Conservation (phyloP, 1,140 invertebrate species). For the Drosophila lacteicornis region DNA sequence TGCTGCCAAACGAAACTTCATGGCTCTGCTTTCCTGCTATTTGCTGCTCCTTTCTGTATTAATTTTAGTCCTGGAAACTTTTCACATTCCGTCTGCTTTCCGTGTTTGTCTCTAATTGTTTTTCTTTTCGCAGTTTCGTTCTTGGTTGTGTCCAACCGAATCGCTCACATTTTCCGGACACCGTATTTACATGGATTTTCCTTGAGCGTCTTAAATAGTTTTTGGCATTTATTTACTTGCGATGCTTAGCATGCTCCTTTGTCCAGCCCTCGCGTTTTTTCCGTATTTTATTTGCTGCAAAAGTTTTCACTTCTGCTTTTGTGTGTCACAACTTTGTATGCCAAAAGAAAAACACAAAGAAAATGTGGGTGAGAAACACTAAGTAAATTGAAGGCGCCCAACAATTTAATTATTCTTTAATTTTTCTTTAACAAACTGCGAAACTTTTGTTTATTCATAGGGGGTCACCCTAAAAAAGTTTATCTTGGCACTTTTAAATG, state of each 20-base stretch:
- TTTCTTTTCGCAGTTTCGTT: slow-evolving; percentile 51
- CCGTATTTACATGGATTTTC: slow-evolving; percentile 48
- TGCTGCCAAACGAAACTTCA: slow-evolving; percentile 72
- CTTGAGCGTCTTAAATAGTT: slow-evolving; percentile 46
- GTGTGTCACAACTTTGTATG: slow-evolving; percentile 24
- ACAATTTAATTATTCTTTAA: slow-evolving; percentile 47
- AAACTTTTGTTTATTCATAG: not conserved
- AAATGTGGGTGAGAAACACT: slow-evolving; percentile 43
- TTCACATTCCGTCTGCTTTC: slow-evolving; percentile 61
- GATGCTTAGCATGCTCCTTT: slow-evolving; percentile 55
- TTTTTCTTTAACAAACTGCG: slow-evolving; percentile 10
- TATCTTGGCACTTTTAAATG: not conserved
- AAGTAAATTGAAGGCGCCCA: slow-evolving; percentile 25
- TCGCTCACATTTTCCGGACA: slow-evolving; percentile 56
- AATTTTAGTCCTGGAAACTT: slow-evolving; percentile 63
- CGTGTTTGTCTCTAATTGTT: slow-evolving; percentile 58
- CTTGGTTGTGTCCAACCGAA: slow-evolving; percentile 48
- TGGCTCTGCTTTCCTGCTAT: slow-evolving; percentile 41
- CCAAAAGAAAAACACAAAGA: slow-evolving; percentile 30
- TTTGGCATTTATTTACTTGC: slow-evolving; percentile 64
- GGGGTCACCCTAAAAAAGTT: not conserved
- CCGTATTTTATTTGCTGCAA: slow-evolving; percentile 58
- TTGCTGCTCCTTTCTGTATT: slow-evolving; percentile 52
- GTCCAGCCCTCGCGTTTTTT: slow-evolving; percentile 24
- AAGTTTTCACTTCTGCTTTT: slow-evolving; percentile 28